Evolutionary conservation across 1,140 invertebrate species (phyloP), one percentile per base, ranked within the genome.

Genomic region (Maniola jurtina): DNA sequence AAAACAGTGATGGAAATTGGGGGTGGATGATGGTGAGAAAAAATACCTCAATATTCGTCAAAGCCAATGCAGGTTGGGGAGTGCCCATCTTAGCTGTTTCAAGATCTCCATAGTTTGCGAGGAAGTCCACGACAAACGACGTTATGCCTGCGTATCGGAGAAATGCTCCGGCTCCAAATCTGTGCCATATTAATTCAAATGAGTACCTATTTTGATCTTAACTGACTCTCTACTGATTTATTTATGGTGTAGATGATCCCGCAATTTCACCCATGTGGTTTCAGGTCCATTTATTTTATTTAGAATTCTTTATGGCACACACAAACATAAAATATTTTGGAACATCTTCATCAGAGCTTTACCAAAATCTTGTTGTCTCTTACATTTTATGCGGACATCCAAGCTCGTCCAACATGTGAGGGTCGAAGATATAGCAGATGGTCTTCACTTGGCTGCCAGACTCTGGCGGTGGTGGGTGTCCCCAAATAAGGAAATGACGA

Each of bases 401-500:
- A 1, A 61, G 13, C 0, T 83, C 77, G 34, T 83, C 77, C 1
- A 88, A 70, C 75, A 85, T 81, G 40, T 90, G 83, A 0, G 88
- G 88, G 15, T 90, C 88, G 36, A 90, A 82, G 33, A 90, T 80
- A 57, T 90, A 88, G 61, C 82, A 82, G 9, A 88, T 70, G 0
- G 84, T 87, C 58, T 76, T 76, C 7, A 79, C 77, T 9, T 72
- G 70, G 11, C 76, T 82, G 1, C 67, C 77, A 8, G 71, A 63
- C 3, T 81, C 81, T 0, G 79, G 65, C 0, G 70, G 57, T 0
- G 85, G 85, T 0, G 84, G 83, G 34, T 84, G 75, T 0, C 86
- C 86, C 87, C 87, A 90, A n/a, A 88, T 77, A 2, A 88, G 69
- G 45, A 90, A 90, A 68, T 90, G 86, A 0, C 63, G 68, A 10